A percentile compares a stretch with the other conserved stretches of the same genome.
Evolutionary conservation across 2,888 invertebrate genomes (phyloP).

Genomic region (Amblyjoppa proteus): DNA sequence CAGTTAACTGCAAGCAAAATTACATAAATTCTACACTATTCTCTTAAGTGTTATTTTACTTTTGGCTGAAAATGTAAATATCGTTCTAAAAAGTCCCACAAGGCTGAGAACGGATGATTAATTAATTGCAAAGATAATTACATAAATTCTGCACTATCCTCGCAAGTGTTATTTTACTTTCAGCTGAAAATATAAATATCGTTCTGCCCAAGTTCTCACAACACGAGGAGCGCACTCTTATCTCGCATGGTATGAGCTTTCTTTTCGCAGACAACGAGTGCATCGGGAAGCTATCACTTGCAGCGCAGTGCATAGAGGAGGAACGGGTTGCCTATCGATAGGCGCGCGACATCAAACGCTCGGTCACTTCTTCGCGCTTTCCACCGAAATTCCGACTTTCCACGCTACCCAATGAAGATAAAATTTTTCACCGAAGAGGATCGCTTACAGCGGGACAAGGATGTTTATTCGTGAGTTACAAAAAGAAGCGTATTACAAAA

Average conservation of each 20-base stretch:
- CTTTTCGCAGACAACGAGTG: neutral
- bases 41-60: neutral
- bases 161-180: conserved; percentile 17
- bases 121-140: conserved; percentile 49
- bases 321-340: conserved; percentile 53
- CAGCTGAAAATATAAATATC: conserved; percentile 29
- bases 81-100: neutral
- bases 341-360: conserved; percentile 33
- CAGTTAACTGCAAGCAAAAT: conserved; percentile 50
- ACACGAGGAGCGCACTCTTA: conserved; percentile 25
- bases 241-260: conserved; percentile 56
- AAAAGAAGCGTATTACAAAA: conserved; percentile 51
- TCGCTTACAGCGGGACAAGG: neutral
- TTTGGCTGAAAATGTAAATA: conserved; percentile 30
- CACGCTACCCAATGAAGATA: neutral
- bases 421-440: neutral
- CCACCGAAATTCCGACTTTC: neutral
- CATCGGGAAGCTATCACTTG: conserved; percentile 4
- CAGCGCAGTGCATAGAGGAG: conserved; percentile 19
- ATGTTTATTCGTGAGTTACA: conserved; percentile 54
- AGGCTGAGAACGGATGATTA: conserved; percentile 43
- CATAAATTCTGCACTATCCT: neutral
- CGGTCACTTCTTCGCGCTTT: neutral
- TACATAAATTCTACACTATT: neutral
- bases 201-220: neutral